Evolutionary conservation across 2,113 vertebrate species (phyloP).

Genomic region (Lates calcarifer): DNA sequence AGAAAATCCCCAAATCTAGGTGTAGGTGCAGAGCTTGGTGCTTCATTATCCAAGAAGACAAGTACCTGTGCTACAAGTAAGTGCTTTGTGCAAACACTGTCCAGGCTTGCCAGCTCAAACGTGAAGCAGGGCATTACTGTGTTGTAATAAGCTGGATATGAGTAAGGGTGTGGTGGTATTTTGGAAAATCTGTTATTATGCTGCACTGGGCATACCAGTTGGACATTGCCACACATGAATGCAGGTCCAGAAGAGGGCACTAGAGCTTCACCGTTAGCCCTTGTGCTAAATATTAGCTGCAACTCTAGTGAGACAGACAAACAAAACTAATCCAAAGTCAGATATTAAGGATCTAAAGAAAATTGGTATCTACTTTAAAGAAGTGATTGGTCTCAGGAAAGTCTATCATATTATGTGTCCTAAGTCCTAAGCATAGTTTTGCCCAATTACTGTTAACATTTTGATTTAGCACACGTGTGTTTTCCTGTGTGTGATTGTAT

Average conservation of each 20-base stretch:
- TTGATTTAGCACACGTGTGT: too few species aligned
- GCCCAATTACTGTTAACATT: neutral
- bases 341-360: neutral
- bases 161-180: neutral
- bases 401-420: too few species aligned
- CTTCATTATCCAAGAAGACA: too few species aligned
- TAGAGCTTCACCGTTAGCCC: neutral
- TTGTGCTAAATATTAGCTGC: neutral
- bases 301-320: neutral
- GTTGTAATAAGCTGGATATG: neutral
- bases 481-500: neutral
- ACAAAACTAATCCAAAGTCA: neutral
- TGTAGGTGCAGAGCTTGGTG: too few species aligned
- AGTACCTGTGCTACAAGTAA: too few species aligned
- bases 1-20: too few species aligned
- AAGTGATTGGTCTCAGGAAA: neutral
- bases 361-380: neutral
- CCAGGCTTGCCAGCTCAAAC: neutral
- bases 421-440: neutral
- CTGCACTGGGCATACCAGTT: neutral
- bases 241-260: constrained; percentile 44
- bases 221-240: neutral
- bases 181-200: neutral
- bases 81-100: neutral
- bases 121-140: neutral